Evolutionary conservation across 2,888 invertebrate genomes (phyloP), one percentile per base, ranked within the genome.

Genomic region (Galerucella nymphaeae): DNA sequence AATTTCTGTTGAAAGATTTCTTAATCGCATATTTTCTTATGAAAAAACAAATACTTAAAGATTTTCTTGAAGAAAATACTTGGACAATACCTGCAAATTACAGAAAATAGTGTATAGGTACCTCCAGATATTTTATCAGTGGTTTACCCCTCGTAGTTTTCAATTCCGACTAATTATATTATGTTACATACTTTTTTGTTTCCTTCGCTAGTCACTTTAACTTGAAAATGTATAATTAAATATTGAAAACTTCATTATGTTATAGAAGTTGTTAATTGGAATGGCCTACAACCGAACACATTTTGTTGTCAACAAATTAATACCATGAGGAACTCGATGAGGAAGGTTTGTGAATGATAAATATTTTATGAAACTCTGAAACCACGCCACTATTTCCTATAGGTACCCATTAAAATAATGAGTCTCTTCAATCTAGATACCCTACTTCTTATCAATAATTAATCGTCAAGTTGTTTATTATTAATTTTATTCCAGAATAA

Each of bases 341-440:
- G 50, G 14, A 57, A 64, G 63, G 63, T 70, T 45, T 45, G 13
- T 45, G n/a, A 45, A 57, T 63, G 42, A 42, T 71, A 62, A 71
- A 71, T 65, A 71, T 71, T 71, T 71, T 61, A 71, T 71, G 55
- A 66, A 66, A 71, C n/a, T 53, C 30, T 42, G 20, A 66, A 55
- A 30, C 71, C 62, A 62, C 45, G 57, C 55, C 45, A 71, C 55
- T 57, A 62, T 64, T 57, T 45, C 14, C 5, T 45, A 45, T 45
- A 45, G 45, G 45, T 45, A 61, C 48, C 48, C 61, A 68, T 68
- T 68, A 68, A 61, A 59, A 68, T 68, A 68, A 68, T 68, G 20
- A 61, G 61, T 48, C 68, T 59, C 50, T 68, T 68, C 68, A 68
- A 50, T 61, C 18, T 61, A 30, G 38, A 66, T 41, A 63, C 18